Evolutionary conservation across 2,113 vertebrate species (phyloP), one percentile per base, ranked within the genome.

Genomic region (Cryptomyrus ogoouensis): DNA sequence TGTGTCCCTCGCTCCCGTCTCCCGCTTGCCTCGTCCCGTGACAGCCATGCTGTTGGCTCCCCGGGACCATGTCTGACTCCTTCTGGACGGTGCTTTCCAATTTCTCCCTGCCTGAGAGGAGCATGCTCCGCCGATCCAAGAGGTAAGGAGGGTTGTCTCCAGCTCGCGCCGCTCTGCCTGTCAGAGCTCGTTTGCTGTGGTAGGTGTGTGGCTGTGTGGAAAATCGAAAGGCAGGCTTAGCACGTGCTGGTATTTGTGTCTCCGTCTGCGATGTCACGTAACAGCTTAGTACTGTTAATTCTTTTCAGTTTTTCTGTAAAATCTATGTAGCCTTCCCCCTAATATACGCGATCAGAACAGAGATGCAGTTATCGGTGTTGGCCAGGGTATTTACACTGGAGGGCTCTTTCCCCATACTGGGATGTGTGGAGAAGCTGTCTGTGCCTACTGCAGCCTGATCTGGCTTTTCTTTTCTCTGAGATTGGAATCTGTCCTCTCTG

Each of bases 81-180:
- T 97, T 97, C 94, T 97, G 97, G 97, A 97, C 96, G 74, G 96
- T 98, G 93, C 95, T 97, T 91, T 98, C 97, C 90, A 97, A 97
- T 97, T 97, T 97, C 94, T 97, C 97, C 24, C 94, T 98, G 93
- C 97, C 96, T 87, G 96, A 97, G 93, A 96, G 96, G 91, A 97
- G 95, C 96, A 96, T 97, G 96, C 97, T 98, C 93, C 96, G 97
- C 80, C 95, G 97, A 94, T 97, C 97, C 90, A 96, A 97, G 95
- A 98, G 96, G 97, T 98, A 97, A 44, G 70, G 44, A 24, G 46
- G n/a, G n/a, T 15, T 12, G 13, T 17, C 35, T 58, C 66, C 58
- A 3, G 49, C 49, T 83, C 74, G 74, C 47, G 7, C 42, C 52
- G 9, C 80, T 85, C 80, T 62, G 31, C 62, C 47, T 91, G 87